A percentile compares a stretch with the other conserved stretches of the same genome.
Conservation (phyloP, 2,888 invertebrate genomes). For the Doris montereyensis region DNA sequence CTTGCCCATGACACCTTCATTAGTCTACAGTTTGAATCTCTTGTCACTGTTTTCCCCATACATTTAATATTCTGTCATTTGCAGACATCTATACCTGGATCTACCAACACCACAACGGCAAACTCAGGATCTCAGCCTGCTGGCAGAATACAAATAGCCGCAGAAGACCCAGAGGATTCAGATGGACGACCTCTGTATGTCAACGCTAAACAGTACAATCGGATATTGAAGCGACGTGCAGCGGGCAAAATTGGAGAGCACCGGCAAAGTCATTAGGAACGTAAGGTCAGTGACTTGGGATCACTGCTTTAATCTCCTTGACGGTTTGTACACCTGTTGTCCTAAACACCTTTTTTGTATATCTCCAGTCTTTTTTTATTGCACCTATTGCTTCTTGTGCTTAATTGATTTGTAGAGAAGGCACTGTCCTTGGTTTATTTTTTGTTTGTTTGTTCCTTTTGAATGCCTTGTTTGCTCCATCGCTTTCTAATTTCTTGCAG, state of each 20-base stretch:
- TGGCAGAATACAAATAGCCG: slow-evolving; percentile 43
- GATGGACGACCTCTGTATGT: slow-evolving; percentile 97
- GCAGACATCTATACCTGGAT: slow-evolving; percentile 44
- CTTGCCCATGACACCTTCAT: too few relatives aligned
- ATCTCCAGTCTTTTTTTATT: too few relatives aligned
- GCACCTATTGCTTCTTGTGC: too few relatives aligned
- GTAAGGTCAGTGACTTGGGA: slow-evolving; percentile 79
- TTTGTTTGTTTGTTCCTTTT: too few relatives aligned
- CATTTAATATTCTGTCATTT: background rate
- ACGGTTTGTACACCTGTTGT: too few relatives aligned
- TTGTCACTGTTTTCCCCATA: too few relatives aligned
- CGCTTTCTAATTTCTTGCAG: too few relatives aligned
- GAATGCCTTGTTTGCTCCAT: too few relatives aligned
- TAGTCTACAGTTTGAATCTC: too few relatives aligned
- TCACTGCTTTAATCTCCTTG: slow-evolving; percentile 45
- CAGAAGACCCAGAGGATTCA: slow-evolving; percentile 50
- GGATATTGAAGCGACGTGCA: slow-evolving; percentile 93
- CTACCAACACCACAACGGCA: slow-evolving; percentile 45
- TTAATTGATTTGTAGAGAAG: too few relatives aligned
- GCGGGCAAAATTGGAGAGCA: slow-evolving; percentile 97
- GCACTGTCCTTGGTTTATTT: too few relatives aligned
- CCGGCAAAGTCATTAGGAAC: slow-evolving; percentile 95
- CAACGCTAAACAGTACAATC: slow-evolving; percentile 97
- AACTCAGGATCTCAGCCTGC: slow-evolving; percentile 28
- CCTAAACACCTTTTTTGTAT: too few relatives aligned